A percentile compares a stretch with the other conserved stretches of the same genome.
These are phyloP conservation scores for Saturnia japonica DNA, from an alignment of 2,888 invertebrate species.

Conservation along the genomic window DNA sequence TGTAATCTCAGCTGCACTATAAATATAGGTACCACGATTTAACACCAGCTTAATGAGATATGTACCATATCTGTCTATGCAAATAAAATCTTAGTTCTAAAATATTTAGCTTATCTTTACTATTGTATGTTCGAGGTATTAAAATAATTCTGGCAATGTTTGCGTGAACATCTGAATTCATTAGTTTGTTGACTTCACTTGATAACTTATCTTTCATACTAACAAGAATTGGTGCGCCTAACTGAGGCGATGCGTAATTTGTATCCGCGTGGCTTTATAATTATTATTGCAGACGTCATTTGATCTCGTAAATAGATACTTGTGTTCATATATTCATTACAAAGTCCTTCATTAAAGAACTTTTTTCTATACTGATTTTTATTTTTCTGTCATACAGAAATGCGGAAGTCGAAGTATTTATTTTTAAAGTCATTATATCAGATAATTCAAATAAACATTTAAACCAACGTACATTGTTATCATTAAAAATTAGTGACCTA, in stretches of 20 bases:
- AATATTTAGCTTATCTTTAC: conserved; percentile 9
- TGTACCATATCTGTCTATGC: background rate
- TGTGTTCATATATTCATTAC: conserved; percentile 1
- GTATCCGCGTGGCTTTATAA: conserved; percentile 11
- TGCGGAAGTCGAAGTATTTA: background rate
- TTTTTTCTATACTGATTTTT: background rate
- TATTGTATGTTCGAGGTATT: background rate
- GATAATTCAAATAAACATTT: background rate
- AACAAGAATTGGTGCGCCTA: background rate
- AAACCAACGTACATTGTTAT: background rate
- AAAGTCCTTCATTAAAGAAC: conserved; percentile 12
- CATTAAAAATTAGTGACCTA: too few species aligned
- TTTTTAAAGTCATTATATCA: background rate
- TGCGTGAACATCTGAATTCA: conserved; percentile 5
- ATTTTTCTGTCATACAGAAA: background rate
- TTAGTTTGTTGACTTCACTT: conserved; percentile 13
- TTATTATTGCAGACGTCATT: conserved; percentile 2
- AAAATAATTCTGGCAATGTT: conserved; percentile 14
- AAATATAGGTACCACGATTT: background rate
- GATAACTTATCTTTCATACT: conserved; percentile 5
- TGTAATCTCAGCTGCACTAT: background rate
- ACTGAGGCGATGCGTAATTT: background rate
- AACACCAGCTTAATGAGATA: background rate
- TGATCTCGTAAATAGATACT: conserved; percentile 13
- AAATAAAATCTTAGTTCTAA: conserved; percentile 8